These are phyloP conservation scores for Macroglossus sobrinus DNA, from an alignment of 2,113 vertebrate genomes.

Conservation along the genomic window DNA sequence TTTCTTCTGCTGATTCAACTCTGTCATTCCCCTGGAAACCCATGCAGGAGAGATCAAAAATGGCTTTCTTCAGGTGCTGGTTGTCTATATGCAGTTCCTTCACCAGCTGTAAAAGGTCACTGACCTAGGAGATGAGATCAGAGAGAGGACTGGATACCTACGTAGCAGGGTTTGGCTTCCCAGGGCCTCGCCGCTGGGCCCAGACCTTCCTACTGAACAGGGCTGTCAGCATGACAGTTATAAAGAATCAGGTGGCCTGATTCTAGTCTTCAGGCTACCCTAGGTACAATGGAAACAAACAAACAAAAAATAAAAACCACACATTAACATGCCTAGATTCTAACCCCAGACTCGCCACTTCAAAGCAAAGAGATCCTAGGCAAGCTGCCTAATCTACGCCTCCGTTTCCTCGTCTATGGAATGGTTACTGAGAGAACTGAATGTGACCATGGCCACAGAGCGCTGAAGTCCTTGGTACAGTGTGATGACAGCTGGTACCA, in stretches of 20 bases:
- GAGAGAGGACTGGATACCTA: neutral
- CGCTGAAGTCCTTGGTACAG: neutral
- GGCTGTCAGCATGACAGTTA: neutral
- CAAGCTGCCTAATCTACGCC: neutral
- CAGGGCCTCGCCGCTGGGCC: neutral
- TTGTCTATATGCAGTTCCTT: conserved; percentile 85
- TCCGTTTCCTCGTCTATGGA: neutral
- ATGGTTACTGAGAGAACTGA: neutral
- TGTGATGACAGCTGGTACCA: neutral
- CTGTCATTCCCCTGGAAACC: conserved; percentile 60
- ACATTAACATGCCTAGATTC: neutral
- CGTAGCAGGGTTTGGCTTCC: neutral
- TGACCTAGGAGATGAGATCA: conserved; percentile 81
- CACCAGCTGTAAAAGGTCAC: conserved; percentile 86
- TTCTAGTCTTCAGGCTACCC: neutral
- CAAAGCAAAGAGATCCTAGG: neutral
- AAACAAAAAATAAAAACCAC: no score
- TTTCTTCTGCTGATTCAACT: conserved; percentile 51
- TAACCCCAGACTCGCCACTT: neutral
- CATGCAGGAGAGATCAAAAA: conserved; percentile 65
- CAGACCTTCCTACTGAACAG: neutral
- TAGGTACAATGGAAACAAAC: no score
- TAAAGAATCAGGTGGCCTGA: neutral
- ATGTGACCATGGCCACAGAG: fast-evolving
- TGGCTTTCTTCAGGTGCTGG: conserved; percentile 81